Conservation (phyloP, 1,140 invertebrate species). For the Eubasilissa regina region DNA sequence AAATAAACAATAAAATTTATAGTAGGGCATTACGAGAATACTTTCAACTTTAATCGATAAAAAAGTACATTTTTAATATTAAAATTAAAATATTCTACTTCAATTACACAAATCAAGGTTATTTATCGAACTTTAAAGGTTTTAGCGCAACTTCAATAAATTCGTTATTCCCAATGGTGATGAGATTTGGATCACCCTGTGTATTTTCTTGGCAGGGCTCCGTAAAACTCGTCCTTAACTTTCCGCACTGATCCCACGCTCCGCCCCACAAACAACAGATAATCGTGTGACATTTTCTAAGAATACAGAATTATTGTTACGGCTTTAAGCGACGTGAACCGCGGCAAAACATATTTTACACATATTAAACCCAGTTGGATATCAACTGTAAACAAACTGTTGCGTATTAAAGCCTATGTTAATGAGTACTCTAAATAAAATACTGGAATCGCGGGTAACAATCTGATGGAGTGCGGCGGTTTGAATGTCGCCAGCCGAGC, state of each 20-base stretch:
- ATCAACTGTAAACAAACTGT: constrained; percentile 54
- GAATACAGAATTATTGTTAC: constrained; percentile 57
- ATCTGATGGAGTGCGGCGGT: constrained; percentile 45
- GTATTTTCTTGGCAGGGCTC: neutral
- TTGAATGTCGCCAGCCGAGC: neutral
- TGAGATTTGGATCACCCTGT: neutral
- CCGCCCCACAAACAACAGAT: constrained; percentile 33
- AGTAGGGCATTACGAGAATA: too few relatives aligned
- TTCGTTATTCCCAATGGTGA: too few relatives aligned
- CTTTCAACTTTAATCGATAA: too few relatives aligned
- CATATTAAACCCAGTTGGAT: constrained; percentile 58
- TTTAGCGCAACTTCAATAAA: too few relatives aligned
- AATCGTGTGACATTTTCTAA: constrained; percentile 55
- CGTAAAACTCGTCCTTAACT: neutral
- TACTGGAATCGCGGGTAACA: constrained; percentile 44
- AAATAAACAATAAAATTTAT: too few relatives aligned
- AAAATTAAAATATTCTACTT: too few relatives aligned
- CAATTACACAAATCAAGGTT: too few relatives aligned
- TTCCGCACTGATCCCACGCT: constrained; percentile 1
- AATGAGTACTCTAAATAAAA: constrained; percentile 59
- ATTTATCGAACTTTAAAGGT: too few relatives aligned
- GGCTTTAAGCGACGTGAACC: constrained; percentile 47
- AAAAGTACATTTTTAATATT: too few relatives aligned
- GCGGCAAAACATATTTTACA: constrained; percentile 57
- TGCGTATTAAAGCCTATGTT: constrained; percentile 57